Evolutionary conservation across 2,113 vertebrate species (phyloP).

Genomic region (Epinephelus cyanopodus): DNA sequence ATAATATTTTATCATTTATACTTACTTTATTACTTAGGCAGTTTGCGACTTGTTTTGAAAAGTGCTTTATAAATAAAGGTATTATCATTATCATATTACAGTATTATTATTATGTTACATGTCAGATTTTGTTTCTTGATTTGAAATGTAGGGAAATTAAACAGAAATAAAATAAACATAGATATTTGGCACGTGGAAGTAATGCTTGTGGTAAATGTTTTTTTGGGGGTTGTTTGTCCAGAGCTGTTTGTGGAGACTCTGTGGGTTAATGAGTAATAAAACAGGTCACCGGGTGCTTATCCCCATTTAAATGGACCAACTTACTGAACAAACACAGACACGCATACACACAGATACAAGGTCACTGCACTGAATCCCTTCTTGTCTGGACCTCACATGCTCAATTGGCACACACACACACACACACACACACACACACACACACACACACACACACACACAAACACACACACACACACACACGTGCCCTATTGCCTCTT

Average conservation of each 20-base stretch:
- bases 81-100: too few relatives aligned
- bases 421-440: neutral
- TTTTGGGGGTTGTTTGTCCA: conserved; percentile 40
- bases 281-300: conserved; percentile 60
- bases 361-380: conserved; percentile 31
- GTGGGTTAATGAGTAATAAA: conserved; percentile 73
- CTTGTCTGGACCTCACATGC: conserved; percentile 10
- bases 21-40: too few relatives aligned
- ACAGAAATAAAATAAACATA: too few relatives aligned
- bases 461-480: neutral
- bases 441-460: neutral
- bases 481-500: conserved; percentile 10
- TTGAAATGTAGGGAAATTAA: neutral
- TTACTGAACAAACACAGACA: conserved; percentile 20
- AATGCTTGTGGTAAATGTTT: neutral
- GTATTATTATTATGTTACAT: too few relatives aligned
- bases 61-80: too few relatives aligned
- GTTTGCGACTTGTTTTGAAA: too few relatives aligned
- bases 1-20: too few relatives aligned
- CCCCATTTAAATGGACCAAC: conserved; percentile 38
- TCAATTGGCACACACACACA: neutral
- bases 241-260: conserved; percentile 51
- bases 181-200: neutral
- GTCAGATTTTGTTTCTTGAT: neutral
- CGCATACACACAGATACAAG: conserved; percentile 33